Base-by-base conservation (phyloP, 2,888 invertebrate genomes). In the Agrilus biguttatus region DNA sequence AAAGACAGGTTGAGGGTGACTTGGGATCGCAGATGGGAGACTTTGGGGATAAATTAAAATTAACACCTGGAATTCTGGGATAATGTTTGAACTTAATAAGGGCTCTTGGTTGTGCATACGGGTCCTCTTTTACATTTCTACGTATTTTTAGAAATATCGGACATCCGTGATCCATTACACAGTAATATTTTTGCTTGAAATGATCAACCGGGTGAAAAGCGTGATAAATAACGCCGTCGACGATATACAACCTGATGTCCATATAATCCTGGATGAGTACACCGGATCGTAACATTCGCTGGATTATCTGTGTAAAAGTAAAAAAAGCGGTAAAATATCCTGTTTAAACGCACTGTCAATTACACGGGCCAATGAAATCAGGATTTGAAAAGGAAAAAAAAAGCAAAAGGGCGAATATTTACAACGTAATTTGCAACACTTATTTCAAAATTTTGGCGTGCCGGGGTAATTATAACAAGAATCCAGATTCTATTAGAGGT, bases 161-260 rank as follows among this genome's bases (percentile, higher is more conserved):
- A 47, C 54, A 59, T 1, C 68, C 72, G 38, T 62, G 69, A 13
- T 72, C 70, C 51, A 67, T 53, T 48, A 73, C 72, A 45, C 71
- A 67, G 42, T 75, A 76, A 59, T 75, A 75, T 8, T 69, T 54
- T 44, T 73, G 71, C 39, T 74, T 73, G 50, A 69, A 75, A 42
- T 68, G 65, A 51, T 65, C 58, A 3, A 54, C 51, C 5, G 63
- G 61, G 49, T 74, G 68, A 17, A 61, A 58, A n/a, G 68, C 70
- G 14, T 63, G 55, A 37, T 62, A 52, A 37, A 61, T 55, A 35
- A 55, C 49, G 6, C 58, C 57, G 52, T 70, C 67, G 2, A 66
- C 62, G 28, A 51, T 47, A 49, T 68, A 71, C 2, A 69, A 52
- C 50, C 60, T 64, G 1, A 71, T 58, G 49, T 72, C 71, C 12